phyloP scores from a whole-genome alignment of 30 jellyfish, hydroid and myxozoan species.

The Aurelia sp. region DNA sequence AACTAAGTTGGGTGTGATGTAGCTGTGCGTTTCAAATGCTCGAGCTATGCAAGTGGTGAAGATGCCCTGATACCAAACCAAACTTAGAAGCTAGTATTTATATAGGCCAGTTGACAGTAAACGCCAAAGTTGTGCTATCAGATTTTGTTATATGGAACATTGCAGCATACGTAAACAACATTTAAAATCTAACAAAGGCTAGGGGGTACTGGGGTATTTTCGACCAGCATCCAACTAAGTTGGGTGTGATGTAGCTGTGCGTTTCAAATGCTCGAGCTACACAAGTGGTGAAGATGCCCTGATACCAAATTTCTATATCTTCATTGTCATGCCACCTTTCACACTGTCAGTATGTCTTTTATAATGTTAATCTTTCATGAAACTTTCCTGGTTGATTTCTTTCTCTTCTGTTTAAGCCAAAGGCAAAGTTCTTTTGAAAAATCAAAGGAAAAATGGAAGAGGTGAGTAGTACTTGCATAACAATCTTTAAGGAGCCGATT shows the following conservation, averaged over 20 bases:
- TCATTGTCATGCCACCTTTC: neutral
- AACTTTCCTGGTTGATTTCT: neutral
- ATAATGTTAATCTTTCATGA: too few species aligned
- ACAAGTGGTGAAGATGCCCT: neutral
- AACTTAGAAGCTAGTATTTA: neutral
- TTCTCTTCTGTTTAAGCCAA: neutral
- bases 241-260: constrained; percentile 8
- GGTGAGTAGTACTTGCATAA: neutral
- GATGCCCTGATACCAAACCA: neutral
- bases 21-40: constrained; percentile 2
- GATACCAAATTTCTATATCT: neutral
- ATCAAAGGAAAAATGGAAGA: neutral
- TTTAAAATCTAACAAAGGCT: neutral
- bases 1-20: neutral
- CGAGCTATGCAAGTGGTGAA: constrained; percentile 3
- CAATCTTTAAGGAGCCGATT: neutral
- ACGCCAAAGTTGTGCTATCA: neutral
- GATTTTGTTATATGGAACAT: too few species aligned
- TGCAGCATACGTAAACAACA: neutral
- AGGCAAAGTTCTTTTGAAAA: neutral
- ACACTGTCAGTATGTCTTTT: neutral
- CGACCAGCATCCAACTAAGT: constrained; percentile 1
- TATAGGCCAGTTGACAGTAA: neutral
- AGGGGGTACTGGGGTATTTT: neutral
- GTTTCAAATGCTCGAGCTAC: constrained; percentile 2